Evolutionary conservation across 2,888 invertebrate genomes (phyloP).

Genomic region (Cheilosia impressa): DNA sequence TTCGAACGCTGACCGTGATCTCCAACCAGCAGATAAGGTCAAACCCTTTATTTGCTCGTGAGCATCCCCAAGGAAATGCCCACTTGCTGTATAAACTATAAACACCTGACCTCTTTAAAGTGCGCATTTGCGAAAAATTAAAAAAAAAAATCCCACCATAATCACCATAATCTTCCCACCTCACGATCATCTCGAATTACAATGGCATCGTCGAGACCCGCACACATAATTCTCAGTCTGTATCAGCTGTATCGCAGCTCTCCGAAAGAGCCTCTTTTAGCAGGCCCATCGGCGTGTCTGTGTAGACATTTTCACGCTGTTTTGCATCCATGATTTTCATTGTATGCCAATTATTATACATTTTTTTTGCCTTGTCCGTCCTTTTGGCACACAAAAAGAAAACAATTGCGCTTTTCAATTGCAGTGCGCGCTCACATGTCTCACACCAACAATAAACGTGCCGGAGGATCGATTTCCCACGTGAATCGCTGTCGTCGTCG

Average conservation of each 20-base stretch:
- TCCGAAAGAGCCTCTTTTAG: conserved; percentile 18
- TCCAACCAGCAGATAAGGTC: neutral
- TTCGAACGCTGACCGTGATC: neutral
- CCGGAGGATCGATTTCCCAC: conserved; percentile 72
- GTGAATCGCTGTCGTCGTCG: conserved; percentile 47
- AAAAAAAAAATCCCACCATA: conserved; percentile 40
- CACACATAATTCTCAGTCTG: conserved; percentile 60
- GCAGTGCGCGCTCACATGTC: conserved; percentile 59
- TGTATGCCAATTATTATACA: conserved; percentile 60
- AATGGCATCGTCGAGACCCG: conserved; percentile 59
- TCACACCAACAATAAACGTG: conserved; percentile 64
- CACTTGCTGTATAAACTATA: conserved; percentile 3
- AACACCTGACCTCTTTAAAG: neutral
- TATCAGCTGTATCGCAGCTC: conserved; percentile 20
- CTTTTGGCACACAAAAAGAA: conserved; percentile 51
- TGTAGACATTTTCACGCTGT: conserved; percentile 39
- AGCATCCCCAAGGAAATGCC: neutral
- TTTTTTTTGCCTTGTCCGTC: conserved; percentile 11
- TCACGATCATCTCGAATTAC: conserved; percentile 71
- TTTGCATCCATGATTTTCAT: conserved; percentile 69
- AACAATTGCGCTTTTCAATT: conserved; percentile 69
- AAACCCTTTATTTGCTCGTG: neutral
- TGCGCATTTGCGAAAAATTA: conserved; percentile 1
- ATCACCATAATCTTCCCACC: conserved; percentile 69
- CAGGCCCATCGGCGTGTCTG: conserved; percentile 21